Percentiles rank a stretch among this genome's conserved stretches.
These are phyloP conservation scores for Drosophila sulfurigaster DNA, from an alignment of 1,140 invertebrate genomes.

Conservation along the genomic window DNA sequence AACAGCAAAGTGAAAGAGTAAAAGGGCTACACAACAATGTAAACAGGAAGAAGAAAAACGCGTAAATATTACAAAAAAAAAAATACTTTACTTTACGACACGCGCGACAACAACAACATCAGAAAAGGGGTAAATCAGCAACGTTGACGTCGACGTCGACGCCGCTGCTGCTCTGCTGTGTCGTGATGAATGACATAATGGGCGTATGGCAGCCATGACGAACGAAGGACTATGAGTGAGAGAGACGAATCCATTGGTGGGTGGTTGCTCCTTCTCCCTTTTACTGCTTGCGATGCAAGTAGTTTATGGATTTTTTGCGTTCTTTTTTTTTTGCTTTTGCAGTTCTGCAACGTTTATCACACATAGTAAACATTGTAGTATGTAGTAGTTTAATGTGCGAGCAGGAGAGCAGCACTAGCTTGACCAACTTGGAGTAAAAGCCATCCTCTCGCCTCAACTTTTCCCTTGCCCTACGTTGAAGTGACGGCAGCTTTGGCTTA, in stretches of 20 bases:
- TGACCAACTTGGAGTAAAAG: slow-evolving; percentile 39
- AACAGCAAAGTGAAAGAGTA: not conserved
- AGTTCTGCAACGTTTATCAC: slow-evolving; percentile 47
- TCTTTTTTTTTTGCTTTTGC: not conserved
- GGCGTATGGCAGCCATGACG: slow-evolving; percentile 46
- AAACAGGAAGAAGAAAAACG: slow-evolving; percentile 69
- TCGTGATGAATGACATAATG: slow-evolving; percentile 80
- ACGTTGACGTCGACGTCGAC: slow-evolving; percentile 31
- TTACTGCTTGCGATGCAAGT: slow-evolving; percentile 50
- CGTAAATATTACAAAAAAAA: slow-evolving; percentile 57
- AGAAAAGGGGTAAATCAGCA: slow-evolving; percentile 51
- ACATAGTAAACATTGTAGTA: slow-evolving; percentile 83
- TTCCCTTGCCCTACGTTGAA: not conserved
- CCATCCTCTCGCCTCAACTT: too few relatives aligned
- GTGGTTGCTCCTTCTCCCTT: slow-evolving; percentile 2
- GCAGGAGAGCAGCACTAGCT: slow-evolving; percentile 30
- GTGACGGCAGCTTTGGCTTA: slow-evolving; percentile 2
- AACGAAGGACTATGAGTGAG: not conserved
- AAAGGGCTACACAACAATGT: slow-evolving; percentile 35
- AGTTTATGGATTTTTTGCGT: slow-evolving; percentile 76
- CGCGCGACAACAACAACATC: slow-evolving; percentile 19
- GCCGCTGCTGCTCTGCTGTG: slow-evolving; percentile 10
- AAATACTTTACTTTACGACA: slow-evolving; percentile 61
- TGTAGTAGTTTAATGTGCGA: slow-evolving; percentile 58
- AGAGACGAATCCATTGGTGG: not conserved